These are phyloP conservation scores for Lasioglossum lativentre DNA, from an alignment of 2,888 invertebrate genomes.

Conservation along the genomic window DNA sequence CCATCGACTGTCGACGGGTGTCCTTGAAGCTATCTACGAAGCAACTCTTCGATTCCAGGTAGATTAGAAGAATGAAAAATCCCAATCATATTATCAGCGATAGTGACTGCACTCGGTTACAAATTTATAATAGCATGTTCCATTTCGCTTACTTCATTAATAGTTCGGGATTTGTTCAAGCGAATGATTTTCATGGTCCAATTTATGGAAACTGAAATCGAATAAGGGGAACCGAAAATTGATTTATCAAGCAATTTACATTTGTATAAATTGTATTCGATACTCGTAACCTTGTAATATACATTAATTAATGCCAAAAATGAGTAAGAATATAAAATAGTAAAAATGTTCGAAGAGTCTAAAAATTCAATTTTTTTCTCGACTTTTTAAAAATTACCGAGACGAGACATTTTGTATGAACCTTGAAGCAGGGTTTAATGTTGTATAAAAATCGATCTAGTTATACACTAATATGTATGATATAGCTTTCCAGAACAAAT, in stretches of 20 bases:
- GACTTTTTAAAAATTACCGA: neutral
- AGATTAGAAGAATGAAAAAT: conserved; percentile 26
- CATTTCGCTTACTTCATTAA: neutral
- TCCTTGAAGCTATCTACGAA: conserved; percentile 45
- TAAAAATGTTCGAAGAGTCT: too few species aligned
- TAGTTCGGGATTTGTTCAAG: too few species aligned
- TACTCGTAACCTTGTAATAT: neutral
- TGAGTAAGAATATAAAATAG: too few species aligned
- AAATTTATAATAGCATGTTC: neutral
- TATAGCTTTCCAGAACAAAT: neutral
- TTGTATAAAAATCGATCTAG: neutral
- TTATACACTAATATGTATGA: neutral
- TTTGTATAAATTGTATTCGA: neutral
- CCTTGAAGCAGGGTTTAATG: neutral
- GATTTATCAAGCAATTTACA: neutral
- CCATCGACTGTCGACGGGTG: conserved; percentile 42
- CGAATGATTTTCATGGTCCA: neutral
- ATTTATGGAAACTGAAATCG: neutral
- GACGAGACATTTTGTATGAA: neutral
- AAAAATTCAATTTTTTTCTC: too few species aligned
- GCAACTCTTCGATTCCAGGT: conserved; percentile 32
- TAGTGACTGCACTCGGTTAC: neutral
- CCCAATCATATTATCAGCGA: conserved; percentile 19
- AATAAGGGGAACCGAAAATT: neutral
- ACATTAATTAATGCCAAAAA: too few species aligned